Conservation (phyloP, 2,888 invertebrate genomes). For the Leucania comma region DNA sequence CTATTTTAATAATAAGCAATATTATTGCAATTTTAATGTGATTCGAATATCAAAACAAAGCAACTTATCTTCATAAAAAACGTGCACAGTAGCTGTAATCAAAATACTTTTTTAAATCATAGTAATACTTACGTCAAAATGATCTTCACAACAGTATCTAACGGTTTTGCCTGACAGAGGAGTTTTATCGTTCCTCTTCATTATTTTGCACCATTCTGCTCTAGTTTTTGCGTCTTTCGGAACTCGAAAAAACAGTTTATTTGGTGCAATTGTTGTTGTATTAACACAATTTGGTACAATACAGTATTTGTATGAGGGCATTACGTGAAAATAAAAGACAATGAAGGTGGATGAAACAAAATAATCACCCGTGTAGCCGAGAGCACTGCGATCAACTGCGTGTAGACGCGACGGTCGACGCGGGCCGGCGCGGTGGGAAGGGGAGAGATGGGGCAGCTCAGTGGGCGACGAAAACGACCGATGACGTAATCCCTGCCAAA, state of each 20-base stretch:
- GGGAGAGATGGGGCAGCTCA: not conserved
- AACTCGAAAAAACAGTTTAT: conserved; percentile 30
- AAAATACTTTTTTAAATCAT: conserved; percentile 1
- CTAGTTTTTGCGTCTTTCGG: conserved; percentile 21
- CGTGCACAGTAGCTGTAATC: not conserved
- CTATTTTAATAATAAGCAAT: not conserved
- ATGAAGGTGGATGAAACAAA: not conserved
- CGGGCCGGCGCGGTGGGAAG: not conserved
- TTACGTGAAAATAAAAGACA: not conserved
- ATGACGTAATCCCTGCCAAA: conserved; percentile 34
- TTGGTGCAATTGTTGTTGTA: conserved; percentile 29
- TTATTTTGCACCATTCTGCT: conserved; percentile 24
- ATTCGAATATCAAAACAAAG: not conserved
- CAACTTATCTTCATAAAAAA: not conserved
- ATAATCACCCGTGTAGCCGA: conserved; percentile 10
- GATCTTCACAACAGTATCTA: conserved; percentile 39
- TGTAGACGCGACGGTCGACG: not conserved
- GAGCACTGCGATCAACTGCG: conserved; percentile 29
- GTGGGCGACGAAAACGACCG: not conserved
- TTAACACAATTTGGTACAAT: conserved; percentile 35
- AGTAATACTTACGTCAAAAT: conserved; percentile 40
- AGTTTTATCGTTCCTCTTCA: conserved; percentile 24
- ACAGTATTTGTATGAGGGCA: conserved; percentile 36
- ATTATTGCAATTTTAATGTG: not conserved
- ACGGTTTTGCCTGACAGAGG: conserved; percentile 26